These are phyloP conservation scores for Coluber constrictor DNA, from an alignment of 2,797 vertebrate species.

Conservation along the genomic window DNA sequence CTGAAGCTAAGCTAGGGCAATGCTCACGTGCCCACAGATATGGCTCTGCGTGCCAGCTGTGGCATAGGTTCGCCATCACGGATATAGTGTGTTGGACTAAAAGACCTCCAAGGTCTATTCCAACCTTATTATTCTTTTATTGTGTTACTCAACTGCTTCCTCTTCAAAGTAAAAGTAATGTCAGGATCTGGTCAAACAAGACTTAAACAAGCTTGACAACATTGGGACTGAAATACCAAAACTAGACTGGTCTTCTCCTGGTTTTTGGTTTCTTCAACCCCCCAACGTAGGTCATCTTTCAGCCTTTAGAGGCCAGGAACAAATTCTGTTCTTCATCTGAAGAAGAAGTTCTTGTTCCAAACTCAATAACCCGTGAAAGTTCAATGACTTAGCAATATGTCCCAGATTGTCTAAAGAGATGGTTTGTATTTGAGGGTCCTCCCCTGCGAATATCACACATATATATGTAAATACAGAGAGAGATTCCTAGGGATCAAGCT, in stretches of 20 bases:
- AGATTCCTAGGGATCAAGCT: not conserved
- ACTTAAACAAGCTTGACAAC: constrained; percentile 3
- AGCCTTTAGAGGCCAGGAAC: not conserved
- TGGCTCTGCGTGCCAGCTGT: too few relatives aligned
- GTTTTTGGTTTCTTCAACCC: not conserved
- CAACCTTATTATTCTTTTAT: not conserved
- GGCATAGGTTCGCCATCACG: too few relatives aligned
- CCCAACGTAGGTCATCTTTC: not conserved
- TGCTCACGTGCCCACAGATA: too few relatives aligned
- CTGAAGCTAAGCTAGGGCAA: too few relatives aligned
- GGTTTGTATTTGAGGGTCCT: not conserved
- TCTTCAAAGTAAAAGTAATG: not conserved
- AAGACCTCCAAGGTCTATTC: not conserved
- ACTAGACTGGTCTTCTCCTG: not conserved
- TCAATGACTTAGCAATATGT: not conserved
- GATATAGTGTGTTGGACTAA: not conserved
- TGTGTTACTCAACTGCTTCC: not conserved
- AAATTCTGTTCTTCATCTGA: not conserved
- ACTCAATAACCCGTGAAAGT: not conserved
- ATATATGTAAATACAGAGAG: not conserved
- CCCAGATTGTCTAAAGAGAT: not conserved
- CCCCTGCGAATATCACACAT: not conserved
- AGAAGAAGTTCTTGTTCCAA: not conserved
- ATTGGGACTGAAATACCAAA: not conserved
- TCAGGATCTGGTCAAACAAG: constrained; percentile 34